Percentiles rank a stretch among this genome's conserved stretches.
These are phyloP conservation scores for Thalassaphorura encarpata DNA, from an alignment of 1,140 invertebrate genomes.

Conservation along the genomic window DNA sequence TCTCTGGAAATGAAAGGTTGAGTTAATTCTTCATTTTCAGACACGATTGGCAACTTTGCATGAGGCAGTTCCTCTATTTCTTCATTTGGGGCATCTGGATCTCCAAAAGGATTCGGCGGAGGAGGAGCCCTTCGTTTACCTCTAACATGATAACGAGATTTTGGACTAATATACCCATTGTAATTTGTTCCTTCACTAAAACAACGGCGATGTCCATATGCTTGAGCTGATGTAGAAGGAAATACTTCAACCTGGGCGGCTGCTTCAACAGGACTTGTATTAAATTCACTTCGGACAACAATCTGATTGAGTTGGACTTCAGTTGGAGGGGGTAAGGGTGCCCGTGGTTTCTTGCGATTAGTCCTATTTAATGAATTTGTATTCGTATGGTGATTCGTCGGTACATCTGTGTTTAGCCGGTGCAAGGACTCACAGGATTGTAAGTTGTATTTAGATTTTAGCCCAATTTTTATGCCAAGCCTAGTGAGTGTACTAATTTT, in stretches of 20 bases:
- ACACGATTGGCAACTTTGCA: neutral
- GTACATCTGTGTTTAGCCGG: neutral
- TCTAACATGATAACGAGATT: no score
- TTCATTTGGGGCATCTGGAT: constrained; percentile 7
- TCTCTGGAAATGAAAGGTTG: neutral
- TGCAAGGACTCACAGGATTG: constrained; percentile 31
- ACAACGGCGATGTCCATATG: neutral
- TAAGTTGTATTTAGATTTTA: constrained; percentile 31
- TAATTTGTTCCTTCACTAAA: no score
- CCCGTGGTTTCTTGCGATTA: neutral
- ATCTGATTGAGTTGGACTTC: no score
- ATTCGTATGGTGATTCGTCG: neutral
- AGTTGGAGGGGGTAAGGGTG: neutral
- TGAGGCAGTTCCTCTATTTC: neutral
- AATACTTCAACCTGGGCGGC: no score
- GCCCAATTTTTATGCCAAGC: constrained; percentile 25
- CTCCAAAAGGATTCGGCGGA: constrained; percentile 23
- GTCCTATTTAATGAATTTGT: neutral
- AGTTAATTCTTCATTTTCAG: neutral
- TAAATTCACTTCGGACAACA: no score
- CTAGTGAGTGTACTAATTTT: constrained; percentile 22
- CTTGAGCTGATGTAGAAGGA: neutral
- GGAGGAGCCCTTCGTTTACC: constrained; percentile 23
- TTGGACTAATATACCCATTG: no score
- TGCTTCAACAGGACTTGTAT: no score